phyloP scores from a whole-genome alignment of 1,140 invertebrate species.

The Papilio glaucus region DNA sequence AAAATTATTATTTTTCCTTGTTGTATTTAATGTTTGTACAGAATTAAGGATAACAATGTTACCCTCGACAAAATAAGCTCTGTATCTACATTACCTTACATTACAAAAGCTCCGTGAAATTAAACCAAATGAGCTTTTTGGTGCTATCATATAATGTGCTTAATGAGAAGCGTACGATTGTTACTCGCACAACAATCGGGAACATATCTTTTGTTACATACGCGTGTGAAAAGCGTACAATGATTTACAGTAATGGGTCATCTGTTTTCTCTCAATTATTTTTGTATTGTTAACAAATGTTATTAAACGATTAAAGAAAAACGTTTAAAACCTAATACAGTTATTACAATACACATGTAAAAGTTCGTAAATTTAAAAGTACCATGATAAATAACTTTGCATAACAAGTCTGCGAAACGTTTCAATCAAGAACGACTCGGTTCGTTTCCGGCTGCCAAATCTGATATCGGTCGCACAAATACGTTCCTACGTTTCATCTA shows the following conservation, averaged over 20 bases:
- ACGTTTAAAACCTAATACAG: not conserved
- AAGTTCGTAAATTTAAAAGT: slow-evolving; percentile 7
- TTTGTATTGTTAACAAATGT: slow-evolving; percentile 16
- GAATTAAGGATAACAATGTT: slow-evolving; percentile 1
- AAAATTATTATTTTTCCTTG: not conserved
- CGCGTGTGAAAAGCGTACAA: slow-evolving; percentile 4
- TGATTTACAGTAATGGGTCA: slow-evolving; percentile 16
- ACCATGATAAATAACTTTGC: not conserved
- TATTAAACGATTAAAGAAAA: too few relatives aligned
- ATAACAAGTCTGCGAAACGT: slow-evolving; percentile 17
- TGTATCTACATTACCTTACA: slow-evolving; percentile 12
- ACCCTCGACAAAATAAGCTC: not conserved
- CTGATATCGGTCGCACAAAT: slow-evolving; percentile 33
- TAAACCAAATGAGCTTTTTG: slow-evolving; percentile 21
- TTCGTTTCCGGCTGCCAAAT: slow-evolving; percentile 35
- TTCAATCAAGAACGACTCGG: slow-evolving; percentile 26
- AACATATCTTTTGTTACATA: slow-evolving; percentile 20
- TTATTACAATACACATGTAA: not conserved
- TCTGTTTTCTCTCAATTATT: slow-evolving; percentile 24
- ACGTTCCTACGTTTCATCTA: slow-evolving; percentile 29
- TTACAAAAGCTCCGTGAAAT: slow-evolving; percentile 23
- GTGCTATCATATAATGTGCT: slow-evolving; percentile 18
- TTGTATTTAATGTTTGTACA: slow-evolving; percentile 3
- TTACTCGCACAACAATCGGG: slow-evolving; percentile 3
- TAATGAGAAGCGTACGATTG: slow-evolving; percentile 16